These are phyloP conservation scores for Turnix velox DNA, from an alignment of 2,113 vertebrate species.

Conservation along the genomic window DNA sequence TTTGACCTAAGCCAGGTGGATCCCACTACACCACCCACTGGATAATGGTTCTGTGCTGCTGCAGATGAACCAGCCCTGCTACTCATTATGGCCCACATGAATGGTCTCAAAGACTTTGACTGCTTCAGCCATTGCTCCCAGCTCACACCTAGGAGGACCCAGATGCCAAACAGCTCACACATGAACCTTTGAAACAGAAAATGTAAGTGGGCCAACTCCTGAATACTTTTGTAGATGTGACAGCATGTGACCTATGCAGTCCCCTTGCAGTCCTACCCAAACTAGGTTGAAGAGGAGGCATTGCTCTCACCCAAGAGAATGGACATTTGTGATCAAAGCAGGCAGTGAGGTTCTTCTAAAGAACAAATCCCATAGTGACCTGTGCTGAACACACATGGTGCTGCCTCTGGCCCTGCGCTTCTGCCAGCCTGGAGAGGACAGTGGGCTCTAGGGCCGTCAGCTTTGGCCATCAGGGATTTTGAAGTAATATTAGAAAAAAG, in stretches of 20 bases:
- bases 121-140: background rate
- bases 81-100: background rate
- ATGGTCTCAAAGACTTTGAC: background rate
- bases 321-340: background rate
- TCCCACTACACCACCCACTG: background rate
- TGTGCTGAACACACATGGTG: background rate
- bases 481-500: background rate
- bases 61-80: no score
- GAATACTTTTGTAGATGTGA: background rate
- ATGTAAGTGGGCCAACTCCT: background rate
- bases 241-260: background rate
- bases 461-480: background rate
- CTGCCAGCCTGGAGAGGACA: rapidly evolving
- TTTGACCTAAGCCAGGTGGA: background rate
- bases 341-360: background rate
- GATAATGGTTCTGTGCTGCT: background rate
- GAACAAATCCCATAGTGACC: background rate
- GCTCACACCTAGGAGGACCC: background rate
- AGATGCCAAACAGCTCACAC: background rate
- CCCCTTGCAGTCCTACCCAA: background rate
- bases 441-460: background rate
- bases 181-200: background rate
- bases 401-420: background rate
- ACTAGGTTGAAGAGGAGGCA: background rate
- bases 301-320: background rate